phyloP scores from a whole-genome alignment of 2,797 vertebrate species.

The Capromys pilorides region DNA sequence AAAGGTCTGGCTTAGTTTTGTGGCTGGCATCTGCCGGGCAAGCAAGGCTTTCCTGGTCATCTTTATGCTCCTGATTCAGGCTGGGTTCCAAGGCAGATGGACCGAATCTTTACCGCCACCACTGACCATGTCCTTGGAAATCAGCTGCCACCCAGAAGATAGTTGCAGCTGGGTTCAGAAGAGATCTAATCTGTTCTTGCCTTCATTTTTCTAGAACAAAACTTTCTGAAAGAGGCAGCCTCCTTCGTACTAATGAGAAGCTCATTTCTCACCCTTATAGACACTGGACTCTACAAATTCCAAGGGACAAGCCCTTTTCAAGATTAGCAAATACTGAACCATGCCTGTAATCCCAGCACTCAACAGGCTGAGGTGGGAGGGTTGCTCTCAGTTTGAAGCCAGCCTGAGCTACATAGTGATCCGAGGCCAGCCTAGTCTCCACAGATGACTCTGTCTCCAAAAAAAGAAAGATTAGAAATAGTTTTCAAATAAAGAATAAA shows the following conservation, averaged over 20 bases:
- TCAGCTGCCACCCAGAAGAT: neutral
- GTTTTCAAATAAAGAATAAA: neutral
- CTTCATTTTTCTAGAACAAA: neutral
- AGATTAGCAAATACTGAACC: conserved; percentile 7
- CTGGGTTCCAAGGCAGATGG: neutral
- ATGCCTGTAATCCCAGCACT: neutral
- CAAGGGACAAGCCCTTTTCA: conserved; percentile 3
- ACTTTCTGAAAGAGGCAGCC: neutral
- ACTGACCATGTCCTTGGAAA: neutral
- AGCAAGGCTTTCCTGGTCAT: neutral
- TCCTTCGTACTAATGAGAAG: neutral
- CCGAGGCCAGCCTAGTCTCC: neutral
- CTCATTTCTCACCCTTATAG: neutral
- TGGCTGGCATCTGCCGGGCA: neutral
- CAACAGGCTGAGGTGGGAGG: neutral
- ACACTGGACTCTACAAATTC: neutral
- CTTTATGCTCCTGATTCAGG: neutral
- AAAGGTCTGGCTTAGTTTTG: neutral
- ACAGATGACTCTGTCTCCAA: neutral
- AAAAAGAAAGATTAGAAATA: neutral
- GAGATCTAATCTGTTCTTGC: neutral
- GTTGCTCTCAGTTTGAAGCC: neutral
- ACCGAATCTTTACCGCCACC: neutral
- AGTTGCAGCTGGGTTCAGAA: neutral
- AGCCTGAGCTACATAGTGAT: neutral